phyloP scores from a whole-genome alignment of 92 coral and sea anemone species.

The Heteractis magnifica region DNA sequence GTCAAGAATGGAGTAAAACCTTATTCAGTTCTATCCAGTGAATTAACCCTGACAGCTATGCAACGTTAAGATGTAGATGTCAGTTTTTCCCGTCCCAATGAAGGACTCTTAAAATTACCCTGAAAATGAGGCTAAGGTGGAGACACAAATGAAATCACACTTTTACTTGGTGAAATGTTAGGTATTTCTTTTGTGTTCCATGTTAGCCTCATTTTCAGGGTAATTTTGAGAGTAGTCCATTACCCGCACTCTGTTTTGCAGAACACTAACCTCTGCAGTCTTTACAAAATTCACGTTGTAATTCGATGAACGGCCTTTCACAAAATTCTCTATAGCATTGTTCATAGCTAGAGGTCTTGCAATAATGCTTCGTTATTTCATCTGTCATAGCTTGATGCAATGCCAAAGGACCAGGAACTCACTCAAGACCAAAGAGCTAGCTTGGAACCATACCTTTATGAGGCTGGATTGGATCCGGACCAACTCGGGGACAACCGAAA shows the following conservation, averaged over 20 bases:
- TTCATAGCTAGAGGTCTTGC: background rate
- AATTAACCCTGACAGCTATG: background rate
- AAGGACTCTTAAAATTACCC: no score
- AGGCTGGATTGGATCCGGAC: conserved; percentile 6
- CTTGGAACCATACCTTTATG: background rate
- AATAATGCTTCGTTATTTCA: background rate
- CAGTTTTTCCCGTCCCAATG: background rate
- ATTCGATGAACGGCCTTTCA: no score
- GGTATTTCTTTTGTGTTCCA: no score
- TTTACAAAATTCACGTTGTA: background rate
- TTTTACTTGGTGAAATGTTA: no score
- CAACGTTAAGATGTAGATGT: no score
- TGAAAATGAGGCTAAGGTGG: no score
- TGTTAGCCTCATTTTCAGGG: no score
- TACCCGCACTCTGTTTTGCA: background rate
- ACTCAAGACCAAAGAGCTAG: background rate
- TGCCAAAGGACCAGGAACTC: background rate
- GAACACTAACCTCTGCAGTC: background rate
- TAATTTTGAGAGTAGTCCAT: no score
- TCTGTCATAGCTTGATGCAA: background rate
- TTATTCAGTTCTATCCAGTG: background rate
- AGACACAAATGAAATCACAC: no score
- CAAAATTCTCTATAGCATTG: background rate
- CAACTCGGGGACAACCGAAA: background rate
- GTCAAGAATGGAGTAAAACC: background rate